Base-by-base conservation (phyloP, 1,140 invertebrate genomes). In the Diachasma alloeum region DNA sequence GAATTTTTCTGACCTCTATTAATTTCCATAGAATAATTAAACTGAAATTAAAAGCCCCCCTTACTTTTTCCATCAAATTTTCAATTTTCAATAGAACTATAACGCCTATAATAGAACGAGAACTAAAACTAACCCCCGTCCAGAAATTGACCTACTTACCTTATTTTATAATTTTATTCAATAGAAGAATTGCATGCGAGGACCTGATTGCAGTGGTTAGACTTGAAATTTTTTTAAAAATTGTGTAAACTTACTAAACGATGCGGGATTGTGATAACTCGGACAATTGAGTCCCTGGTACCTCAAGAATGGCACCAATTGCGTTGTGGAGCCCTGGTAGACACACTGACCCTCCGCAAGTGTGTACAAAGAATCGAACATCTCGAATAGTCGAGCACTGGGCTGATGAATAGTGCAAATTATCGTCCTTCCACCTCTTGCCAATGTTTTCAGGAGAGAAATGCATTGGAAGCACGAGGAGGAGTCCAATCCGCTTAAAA, bases 331-430 rank as follows among this genome's bases (percentile, higher is more conserved):
- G 44, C 97, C 97, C 85, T 97, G 94, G 84, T 98, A 99, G 4
- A 99, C 95, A 85, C 97, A 98, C 84, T 97, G 95, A 0, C 98
- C 98, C 81, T 98, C 96, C 15, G 96, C 95, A 39, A 99, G 87
- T 3, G 97, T 96, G 85, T 98, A 99, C 46, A 99, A 90, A 89
- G 97, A 94, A 86, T 99, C 97, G 87, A 99, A 99, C 95, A 97
- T 98, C 87, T 99, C 97, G 84, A 99, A 99, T 31, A 99, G 90
- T 81, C 97, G 93, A 11, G 97, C 97, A 46, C 96, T 97, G 0
- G 98, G 98, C 85, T 99, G 98, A 90, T 99, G 98, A 80, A 99
- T 99, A 4, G 97, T 99, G 84, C 97, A 99, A 75, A 99, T 96
- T 71, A 99, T 97, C 0, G 97, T 98, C 76, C 97, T 91, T 0